These are phyloP conservation scores for Lithophane leautieri DNA, from an alignment of 2,888 invertebrate genomes.

Conservation along the genomic window DNA sequence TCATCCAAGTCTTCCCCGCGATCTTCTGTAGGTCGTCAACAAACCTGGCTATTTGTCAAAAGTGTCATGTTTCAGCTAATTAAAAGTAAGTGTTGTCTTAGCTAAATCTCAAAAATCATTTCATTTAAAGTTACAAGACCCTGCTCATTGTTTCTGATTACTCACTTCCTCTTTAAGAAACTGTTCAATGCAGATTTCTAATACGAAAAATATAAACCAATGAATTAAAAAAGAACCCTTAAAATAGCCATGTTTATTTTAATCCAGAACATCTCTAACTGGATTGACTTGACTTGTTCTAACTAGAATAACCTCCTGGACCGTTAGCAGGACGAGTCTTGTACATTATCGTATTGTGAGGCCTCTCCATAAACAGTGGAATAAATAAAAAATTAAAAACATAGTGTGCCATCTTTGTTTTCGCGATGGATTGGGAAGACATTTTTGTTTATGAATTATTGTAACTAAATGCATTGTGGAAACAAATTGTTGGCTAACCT, in stretches of 20 bases:
- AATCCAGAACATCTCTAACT: conserved; percentile 44
- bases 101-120: background rate
- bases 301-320: conserved; percentile 44
- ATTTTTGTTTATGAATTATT: background rate
- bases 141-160: background rate
- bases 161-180: conserved; percentile 14
- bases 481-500: background rate
- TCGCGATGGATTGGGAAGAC: background rate
- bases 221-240: conserved; percentile 8
- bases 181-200: conserved; percentile 6
- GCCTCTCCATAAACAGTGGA: background rate
- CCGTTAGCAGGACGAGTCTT: conserved; percentile 41
- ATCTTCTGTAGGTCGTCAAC: too few relatives aligned
- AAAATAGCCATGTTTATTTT: conserved; percentile 50
- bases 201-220: conserved; percentile 21
- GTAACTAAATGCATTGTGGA: background rate
- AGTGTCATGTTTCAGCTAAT: background rate
- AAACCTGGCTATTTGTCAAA: background rate
- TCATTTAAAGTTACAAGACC: background rate
- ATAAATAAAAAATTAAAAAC: background rate
- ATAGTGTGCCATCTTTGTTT: background rate
- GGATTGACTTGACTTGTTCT: conserved; percentile 24
- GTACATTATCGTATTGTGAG: conserved; percentile 44
- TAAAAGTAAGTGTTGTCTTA: background rate
- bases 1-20: too few relatives aligned